A percentile compares a stretch with the other conserved stretches of the same genome.
phyloP scores from a whole-genome alignment of 2,888 invertebrate genomes.

The Acanthoscelides obtectus region DNA sequence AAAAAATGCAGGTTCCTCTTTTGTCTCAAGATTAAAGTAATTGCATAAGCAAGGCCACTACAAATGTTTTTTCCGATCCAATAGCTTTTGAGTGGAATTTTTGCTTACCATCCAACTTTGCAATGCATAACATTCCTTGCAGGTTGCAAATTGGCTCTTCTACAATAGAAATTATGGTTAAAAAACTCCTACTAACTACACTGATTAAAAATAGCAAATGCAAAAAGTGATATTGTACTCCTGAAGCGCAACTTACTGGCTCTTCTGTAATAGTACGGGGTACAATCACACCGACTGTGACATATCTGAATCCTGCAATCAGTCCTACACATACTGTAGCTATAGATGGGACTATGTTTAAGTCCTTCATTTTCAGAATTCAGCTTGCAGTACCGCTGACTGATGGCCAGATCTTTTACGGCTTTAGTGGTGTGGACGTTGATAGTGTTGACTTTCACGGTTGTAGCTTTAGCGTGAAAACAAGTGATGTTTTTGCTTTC shows the following conservation, averaged over 20 bases:
- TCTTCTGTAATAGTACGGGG: slow-evolving; percentile 41
- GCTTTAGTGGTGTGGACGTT: slow-evolving; percentile 4
- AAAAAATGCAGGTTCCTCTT: too few relatives aligned
- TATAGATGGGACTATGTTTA: slow-evolving; percentile 36
- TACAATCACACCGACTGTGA: slow-evolving; percentile 39
- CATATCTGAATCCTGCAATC: slow-evolving; percentile 40
- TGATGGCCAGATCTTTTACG: slow-evolving; percentile 4
- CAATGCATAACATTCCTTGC: slow-evolving; percentile 39
- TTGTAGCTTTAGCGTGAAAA: background rate
- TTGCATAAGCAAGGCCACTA: too few relatives aligned
- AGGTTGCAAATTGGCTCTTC: slow-evolving; percentile 37
- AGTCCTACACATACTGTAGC: slow-evolving; percentile 40
- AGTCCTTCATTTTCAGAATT: slow-evolving; percentile 33
- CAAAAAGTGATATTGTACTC: too few relatives aligned
- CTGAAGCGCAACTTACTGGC: slow-evolving; percentile 30
- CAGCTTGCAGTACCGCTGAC: slow-evolving; percentile 39
- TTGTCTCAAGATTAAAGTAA: too few relatives aligned
- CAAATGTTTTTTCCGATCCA: too few relatives aligned
- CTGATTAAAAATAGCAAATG: background rate
- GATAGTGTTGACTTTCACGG: background rate
- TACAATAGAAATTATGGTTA: slow-evolving; percentile 15
- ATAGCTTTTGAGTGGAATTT: too few relatives aligned
- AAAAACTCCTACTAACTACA: background rate
- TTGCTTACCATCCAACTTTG: slow-evolving; percentile 31
- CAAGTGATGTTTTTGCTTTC: background rate